A percentile compares a stretch with the other conserved stretches of the same genome.
These are phyloP conservation scores for Drosophila hydei DNA, from an alignment of 1,140 invertebrate genomes.

Conservation along the genomic window DNA sequence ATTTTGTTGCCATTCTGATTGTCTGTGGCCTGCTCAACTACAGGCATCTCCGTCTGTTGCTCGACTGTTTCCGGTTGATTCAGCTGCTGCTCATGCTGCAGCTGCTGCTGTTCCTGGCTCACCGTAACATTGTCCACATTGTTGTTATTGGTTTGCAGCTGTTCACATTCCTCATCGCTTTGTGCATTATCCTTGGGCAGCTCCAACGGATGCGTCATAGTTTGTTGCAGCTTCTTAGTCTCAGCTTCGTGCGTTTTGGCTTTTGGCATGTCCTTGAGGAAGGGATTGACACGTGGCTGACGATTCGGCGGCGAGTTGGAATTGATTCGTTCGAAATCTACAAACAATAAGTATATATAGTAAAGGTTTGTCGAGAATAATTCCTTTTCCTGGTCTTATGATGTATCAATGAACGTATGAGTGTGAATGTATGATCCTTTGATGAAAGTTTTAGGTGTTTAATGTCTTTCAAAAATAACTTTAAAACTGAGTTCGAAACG, in stretches of 20 bases:
- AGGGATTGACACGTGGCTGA: slow-evolving; percentile 81
- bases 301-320: slow-evolving; percentile 85
- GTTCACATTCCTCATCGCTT: slow-evolving; percentile 61
- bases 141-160: slow-evolving; percentile 47
- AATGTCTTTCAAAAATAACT: not conserved
- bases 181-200: slow-evolving; percentile 52
- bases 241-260: slow-evolving; percentile 52
- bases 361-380: not conserved
- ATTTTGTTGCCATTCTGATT: slow-evolving; percentile 82
- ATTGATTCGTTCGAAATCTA: slow-evolving; percentile 85
- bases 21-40: slow-evolving; percentile 51
- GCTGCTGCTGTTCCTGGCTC: slow-evolving; percentile 24
- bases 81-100: not conserved
- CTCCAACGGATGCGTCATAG: slow-evolving; percentile 51
- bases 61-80: not conserved
- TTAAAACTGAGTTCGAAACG: not conserved
- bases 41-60: not conserved
- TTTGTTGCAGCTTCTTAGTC: slow-evolving; percentile 53
- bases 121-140: slow-evolving; percentile 24
- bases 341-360: slow-evolving; percentile 8
- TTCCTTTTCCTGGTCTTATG: too few relatives aligned
- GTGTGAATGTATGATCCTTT: not conserved
- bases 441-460: not conserved
- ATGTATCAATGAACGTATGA: not conserved
- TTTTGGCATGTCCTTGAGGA: slow-evolving; percentile 83